Conservation (phyloP, 2,888 invertebrate genomes). For the Ommatoiulus sabulosus region DNA sequence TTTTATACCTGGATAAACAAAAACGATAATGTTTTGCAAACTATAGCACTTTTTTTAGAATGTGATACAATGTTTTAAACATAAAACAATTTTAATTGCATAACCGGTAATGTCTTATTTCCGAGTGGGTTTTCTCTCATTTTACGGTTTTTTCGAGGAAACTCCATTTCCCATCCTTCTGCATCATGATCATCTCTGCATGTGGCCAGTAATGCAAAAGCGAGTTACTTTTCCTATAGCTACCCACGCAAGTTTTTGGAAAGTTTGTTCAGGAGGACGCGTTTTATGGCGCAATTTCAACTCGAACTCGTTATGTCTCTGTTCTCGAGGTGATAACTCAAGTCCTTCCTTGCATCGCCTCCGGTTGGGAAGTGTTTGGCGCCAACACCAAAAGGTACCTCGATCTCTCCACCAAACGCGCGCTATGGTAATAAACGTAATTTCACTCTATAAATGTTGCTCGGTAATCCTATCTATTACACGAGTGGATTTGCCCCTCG, state of each 20-base stretch:
- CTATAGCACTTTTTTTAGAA: no score
- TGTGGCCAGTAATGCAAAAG: not conserved
- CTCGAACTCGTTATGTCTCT: not conserved
- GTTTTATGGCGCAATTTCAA: conserved; percentile 27
- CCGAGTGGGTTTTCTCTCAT: no score
- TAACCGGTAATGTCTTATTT: no score
- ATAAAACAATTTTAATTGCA: no score
- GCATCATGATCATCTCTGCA: no score
- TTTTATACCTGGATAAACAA: no score
- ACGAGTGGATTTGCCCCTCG: conserved; percentile 36
- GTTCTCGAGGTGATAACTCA: conserved; percentile 31
- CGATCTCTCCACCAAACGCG: not conserved
- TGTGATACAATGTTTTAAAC: no score
- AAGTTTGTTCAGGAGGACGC: not conserved
- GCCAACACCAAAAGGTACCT: conserved; percentile 21
- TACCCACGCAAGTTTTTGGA: not conserved
- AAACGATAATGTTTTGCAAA: no score
- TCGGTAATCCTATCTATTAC: conserved; percentile 31
- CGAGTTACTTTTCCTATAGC: not conserved
- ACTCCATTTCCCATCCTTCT: no score
- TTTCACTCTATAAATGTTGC: conserved; percentile 35
- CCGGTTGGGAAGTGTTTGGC: not conserved
- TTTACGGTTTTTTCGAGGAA: no score
- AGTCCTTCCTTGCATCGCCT: not conserved
- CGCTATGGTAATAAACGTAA: conserved; percentile 29